Conservation (phyloP, 2,888 invertebrate genomes). For the Esperia sulphurella region DNA sequence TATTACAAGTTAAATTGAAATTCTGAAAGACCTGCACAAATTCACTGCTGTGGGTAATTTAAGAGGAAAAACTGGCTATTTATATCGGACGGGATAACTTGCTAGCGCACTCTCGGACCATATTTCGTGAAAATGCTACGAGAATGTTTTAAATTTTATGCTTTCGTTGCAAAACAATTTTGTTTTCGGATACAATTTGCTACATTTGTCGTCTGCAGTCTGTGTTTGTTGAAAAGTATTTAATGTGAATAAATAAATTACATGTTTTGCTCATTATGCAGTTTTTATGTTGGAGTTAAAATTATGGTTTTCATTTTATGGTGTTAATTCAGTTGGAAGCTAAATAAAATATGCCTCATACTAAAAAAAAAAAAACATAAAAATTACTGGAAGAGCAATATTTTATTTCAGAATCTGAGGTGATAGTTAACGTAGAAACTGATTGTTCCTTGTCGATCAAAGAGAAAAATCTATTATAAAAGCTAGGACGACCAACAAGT, state of each 20-base stretch:
- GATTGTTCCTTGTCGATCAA: no score
- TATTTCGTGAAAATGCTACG: slow-evolving; percentile 26
- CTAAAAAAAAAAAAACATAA: no score
- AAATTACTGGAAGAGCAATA: no score
- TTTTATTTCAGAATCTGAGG: no score
- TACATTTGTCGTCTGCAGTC: background rate
- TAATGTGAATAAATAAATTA: no score
- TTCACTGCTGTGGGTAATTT: slow-evolving; percentile 28
- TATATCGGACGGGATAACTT: slow-evolving; percentile 20
- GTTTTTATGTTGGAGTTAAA: no score
- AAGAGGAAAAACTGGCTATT: slow-evolving; percentile 27
- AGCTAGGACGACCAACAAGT: background rate
- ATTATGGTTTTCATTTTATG: no score
- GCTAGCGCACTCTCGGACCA: slow-evolving; percentile 20
- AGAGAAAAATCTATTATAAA: no score
- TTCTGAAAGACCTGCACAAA: slow-evolving; percentile 43
- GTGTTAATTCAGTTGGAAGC: no score
- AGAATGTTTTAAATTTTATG: slow-evolving; percentile 25
- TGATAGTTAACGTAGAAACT: no score
- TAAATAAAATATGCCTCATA: no score
- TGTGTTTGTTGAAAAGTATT: background rate
- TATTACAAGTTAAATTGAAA: slow-evolving; percentile 72
- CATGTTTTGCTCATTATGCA: background rate
- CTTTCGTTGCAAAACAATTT: background rate
- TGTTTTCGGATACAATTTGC: background rate